Evolutionary conservation across 2,888 invertebrate species (phyloP), one percentile per base, ranked within the genome.

Genomic region (Dilophus febrilis): DNA sequence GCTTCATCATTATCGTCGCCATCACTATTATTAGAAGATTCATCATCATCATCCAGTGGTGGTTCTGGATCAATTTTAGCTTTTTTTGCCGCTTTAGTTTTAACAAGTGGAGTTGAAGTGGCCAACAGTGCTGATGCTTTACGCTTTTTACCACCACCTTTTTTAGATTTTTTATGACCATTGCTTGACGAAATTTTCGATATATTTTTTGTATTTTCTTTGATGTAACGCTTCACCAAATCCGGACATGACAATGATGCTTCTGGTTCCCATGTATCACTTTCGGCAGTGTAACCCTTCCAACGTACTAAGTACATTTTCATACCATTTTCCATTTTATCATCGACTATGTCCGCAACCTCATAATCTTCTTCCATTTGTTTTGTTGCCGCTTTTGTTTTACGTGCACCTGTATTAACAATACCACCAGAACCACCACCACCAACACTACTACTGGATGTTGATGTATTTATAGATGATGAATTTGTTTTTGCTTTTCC

Each of bases 211-310:
- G 4, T 8, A 6, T 22, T 22, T 6, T 22, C 22, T 22, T 22
- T 4, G 4, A 8, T 8, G 41, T 64, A 77, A 40, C 68, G 65
- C 10, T 66, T 67, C 11, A 85, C 74, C 28, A 82, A 54, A 28
- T 77, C 74, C 2, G 73, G 68, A 53, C 84, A 84, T 41, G 73
- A 75, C 1, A 84, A 55, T 7, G 77, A 77, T 33, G 70, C 67
- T 48, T 76, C 78, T 7, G 77, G 72, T 53, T 82, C 81, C 84
- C 84, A 84, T 1, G 79, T 77, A 51, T 84, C 81, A 45, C 68
- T 69, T 31, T 72, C 72, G 35, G 72, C 67, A 40, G 66, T 66
- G 48, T 80, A 83, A 1, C 82, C 83, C 52, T 81, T 82, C 84
- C 84, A 84, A 49, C 79, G 70, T 29, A 84, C 79, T 30, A 78